Evolutionary conservation across 1,140 invertebrate species (phyloP).

Genomic region (Temnothorax longispinosus): DNA sequence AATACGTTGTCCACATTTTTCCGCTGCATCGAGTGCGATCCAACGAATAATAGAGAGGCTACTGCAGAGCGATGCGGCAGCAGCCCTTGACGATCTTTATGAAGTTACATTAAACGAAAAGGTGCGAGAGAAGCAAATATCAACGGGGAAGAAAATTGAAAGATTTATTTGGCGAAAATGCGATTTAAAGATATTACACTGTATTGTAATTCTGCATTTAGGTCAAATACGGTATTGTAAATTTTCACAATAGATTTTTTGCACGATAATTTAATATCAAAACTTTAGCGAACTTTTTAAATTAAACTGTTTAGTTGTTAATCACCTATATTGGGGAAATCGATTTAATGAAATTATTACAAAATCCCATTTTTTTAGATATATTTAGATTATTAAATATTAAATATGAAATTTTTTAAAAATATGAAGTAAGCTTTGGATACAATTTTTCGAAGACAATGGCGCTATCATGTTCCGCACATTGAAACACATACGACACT

Average conservation of each 20-base stretch:
- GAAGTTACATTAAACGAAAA: slow-evolving; percentile 37
- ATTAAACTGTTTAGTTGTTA: not conserved
- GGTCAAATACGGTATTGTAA: not conserved
- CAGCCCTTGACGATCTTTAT: slow-evolving; percentile 36
- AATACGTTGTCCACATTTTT: slow-evolving; percentile 41
- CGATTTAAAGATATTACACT: not conserved
- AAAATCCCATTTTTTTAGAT: not conserved
- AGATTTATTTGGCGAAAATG: not conserved
- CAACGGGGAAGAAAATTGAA: not conserved
- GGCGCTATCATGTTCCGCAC: not conserved
- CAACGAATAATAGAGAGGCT: slow-evolving; percentile 45
- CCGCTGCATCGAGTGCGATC: slow-evolving; percentile 49
- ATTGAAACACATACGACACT: not conserved
- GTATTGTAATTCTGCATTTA: slow-evolving; percentile 13
- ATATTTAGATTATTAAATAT: not conserved
- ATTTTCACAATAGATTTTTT: not conserved
- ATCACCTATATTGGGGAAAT: not conserved
- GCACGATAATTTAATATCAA: not conserved
- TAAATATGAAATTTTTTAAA: not conserved
- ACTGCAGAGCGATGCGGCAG: slow-evolving; percentile 27
- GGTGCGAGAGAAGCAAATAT: slow-evolving; percentile 25
- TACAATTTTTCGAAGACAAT: not conserved
- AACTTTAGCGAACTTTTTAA: not conserved
- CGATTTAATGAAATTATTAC: not conserved
- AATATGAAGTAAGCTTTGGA: not conserved